Evolutionary conservation across 1,140 invertebrate species (phyloP), one percentile per base, ranked within the genome.

Genomic region (Protaetia brevitarsis): DNA sequence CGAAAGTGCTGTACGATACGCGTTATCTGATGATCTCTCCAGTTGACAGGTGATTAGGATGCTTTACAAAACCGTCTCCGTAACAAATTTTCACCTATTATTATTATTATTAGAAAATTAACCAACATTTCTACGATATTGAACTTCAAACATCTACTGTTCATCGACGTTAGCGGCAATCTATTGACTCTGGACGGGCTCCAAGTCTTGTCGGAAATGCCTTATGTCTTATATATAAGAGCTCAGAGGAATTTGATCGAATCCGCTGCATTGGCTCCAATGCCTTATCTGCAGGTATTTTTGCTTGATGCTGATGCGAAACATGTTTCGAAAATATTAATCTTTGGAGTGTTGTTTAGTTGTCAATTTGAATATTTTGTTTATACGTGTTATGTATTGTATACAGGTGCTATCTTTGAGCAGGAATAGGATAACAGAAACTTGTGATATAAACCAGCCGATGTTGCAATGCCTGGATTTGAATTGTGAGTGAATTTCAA

Each of bases 91-190:
- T n/a, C n/a, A n/a, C n/a, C n/a, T n/a, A n/a, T n/a, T n/a, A n/a
- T n/a, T n/a, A n/a, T n/a, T n/a, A n/a, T n/a, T n/a, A n/a, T 23
- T n/a, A 79, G 82, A 75, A 76, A 74, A 23, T 68, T 85, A 34
- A 83, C 81, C 1, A 75, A 83, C 26, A 77, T 85, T 27, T 71
- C 72, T 0, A 78, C 79, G 2, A 76, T 85, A 30, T 71, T 75
- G 37, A 70, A 74, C 29, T 85, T 82, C 65, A 79, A 80, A 65
- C 79, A 85, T 66, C 71, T 85, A 10, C 78, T 83, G 64, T 85
- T 82, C 58, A 71, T 85, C 0, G 80, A 85, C 64, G 75, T 85
- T 3, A 82, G 82, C 11, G 77, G 80, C 8, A 85, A 85, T 69
- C 74, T 73, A 21, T 72, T 85, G 13, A 79, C 74, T n/a, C 64